These are phyloP conservation scores for Nomada goodeniana DNA, from an alignment of 2,888 invertebrate species.

Conservation along the genomic window DNA sequence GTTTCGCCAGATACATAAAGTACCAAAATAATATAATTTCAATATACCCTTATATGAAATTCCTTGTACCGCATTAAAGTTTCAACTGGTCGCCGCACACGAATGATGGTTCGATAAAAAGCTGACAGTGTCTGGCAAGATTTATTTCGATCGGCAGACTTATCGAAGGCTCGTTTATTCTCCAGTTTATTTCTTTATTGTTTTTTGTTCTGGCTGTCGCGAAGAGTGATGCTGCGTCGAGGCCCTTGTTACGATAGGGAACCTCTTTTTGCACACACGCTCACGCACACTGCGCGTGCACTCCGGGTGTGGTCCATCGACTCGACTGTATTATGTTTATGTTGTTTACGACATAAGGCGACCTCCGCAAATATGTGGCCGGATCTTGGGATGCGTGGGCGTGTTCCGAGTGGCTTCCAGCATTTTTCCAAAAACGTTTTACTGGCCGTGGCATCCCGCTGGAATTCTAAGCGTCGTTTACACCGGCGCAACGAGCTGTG, in stretches of 20 bases:
- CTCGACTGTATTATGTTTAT: constrained; percentile 72
- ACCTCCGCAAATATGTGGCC: constrained; percentile 77
- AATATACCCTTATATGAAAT: neutral
- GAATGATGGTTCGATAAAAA: neutral
- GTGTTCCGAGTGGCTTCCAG: constrained; percentile 68
- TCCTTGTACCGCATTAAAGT: neutral
- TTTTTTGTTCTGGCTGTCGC: constrained; percentile 2
- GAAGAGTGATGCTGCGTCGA: constrained; percentile 50
- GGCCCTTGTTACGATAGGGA: constrained; percentile 35
- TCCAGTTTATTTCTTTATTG: neutral
- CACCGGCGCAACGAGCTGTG: neutral
- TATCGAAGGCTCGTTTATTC: constrained; percentile 35
- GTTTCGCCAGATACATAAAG: neutral
- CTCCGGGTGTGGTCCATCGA: constrained; percentile 73
- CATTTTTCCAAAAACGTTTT: constrained; percentile 63
- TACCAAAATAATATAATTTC: neutral
- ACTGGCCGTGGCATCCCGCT: constrained; percentile 67
- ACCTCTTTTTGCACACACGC: constrained; percentile 8
- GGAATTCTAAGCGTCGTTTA: constrained; percentile 54
- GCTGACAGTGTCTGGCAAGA: neutral
- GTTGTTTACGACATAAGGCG: constrained; percentile 77
- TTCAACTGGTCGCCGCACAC: neutral
- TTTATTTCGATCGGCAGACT: constrained; percentile 33
- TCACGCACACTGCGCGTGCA: constrained; percentile 41
- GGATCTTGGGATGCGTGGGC: constrained; percentile 74